phyloP scores from a whole-genome alignment of 2,888 invertebrate genomes.

The Thera britannica region DNA sequence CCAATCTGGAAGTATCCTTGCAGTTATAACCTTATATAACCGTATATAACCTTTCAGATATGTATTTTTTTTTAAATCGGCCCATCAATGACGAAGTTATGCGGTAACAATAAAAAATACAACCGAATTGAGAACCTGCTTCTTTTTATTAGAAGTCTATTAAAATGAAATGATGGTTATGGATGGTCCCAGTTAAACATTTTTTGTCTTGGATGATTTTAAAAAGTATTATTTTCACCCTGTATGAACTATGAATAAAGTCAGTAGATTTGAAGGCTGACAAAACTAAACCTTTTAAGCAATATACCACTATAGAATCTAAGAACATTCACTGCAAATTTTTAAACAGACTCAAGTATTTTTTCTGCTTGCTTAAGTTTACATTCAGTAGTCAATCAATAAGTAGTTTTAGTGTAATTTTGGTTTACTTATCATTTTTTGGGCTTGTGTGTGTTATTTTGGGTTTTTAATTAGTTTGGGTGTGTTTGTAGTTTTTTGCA shows the following conservation, averaged over 20 bases:
- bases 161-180: too few species aligned
- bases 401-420: background rate
- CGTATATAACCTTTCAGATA: too few species aligned
- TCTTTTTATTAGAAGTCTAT: too few species aligned
- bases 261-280: background rate
- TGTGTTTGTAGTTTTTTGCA: constrained; percentile 14
- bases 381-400: background rate
- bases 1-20: too few species aligned
- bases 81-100: too few species aligned
- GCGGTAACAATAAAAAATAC: too few species aligned
- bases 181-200: too few species aligned
- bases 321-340: background rate
- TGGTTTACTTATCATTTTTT: background rate
- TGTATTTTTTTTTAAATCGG: too few species aligned
- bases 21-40: too few species aligned
- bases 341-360: background rate
- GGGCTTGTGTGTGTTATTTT: constrained; percentile 13
- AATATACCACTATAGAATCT: background rate
- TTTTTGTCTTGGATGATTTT: too few species aligned
- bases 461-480: constrained; percentile 18
- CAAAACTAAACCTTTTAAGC: constrained; percentile 1
- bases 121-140: too few species aligned
- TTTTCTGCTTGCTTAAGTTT: background rate
- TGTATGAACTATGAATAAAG: background rate
- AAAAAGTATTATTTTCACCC: background rate